These are phyloP conservation scores for Pyrochroa serraticornis DNA, from an alignment of 2,888 invertebrate genomes.

Conservation along the genomic window DNA sequence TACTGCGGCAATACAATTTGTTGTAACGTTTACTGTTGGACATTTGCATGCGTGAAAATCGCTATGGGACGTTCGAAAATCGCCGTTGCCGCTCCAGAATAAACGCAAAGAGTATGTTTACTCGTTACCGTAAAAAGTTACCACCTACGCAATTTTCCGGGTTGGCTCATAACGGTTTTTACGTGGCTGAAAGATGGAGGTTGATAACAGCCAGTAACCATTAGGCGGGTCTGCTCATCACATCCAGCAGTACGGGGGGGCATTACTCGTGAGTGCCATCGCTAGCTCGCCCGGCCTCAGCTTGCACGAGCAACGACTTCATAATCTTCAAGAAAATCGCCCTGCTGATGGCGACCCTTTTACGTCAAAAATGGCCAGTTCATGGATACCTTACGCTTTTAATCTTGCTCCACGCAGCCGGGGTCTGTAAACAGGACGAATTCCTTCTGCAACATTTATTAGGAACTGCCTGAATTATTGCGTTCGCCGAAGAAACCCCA, in stretches of 20 bases:
- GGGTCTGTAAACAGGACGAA: conserved; percentile 1
- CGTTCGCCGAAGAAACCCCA: conserved; percentile 4
- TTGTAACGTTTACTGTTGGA: conserved; percentile 24
- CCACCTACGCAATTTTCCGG: conserved; percentile 52
- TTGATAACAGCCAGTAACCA: conserved; percentile 51
- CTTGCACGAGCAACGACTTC: conserved; percentile 34
- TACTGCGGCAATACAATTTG: conserved; percentile 24
- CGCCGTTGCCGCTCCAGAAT: conserved; percentile 6
- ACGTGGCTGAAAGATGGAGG: conserved; percentile 49
- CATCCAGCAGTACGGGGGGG: conserved; percentile 30
- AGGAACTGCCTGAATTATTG: conserved; percentile 4
- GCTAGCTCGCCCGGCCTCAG: conserved; percentile 15
- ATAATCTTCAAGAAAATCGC: conserved; percentile 37
- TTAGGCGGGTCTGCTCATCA: conserved; percentile 48
- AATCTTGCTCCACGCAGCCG: conserved; percentile 9
- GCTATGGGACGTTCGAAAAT: too few relatives aligned
- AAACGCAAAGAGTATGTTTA: conserved; percentile 44
- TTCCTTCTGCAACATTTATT: conserved; percentile 19
- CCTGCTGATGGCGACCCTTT: conserved; percentile 24
- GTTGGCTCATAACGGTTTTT: conserved; percentile 47
- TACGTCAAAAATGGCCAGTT: conserved; percentile 26
- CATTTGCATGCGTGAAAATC: too few relatives aligned
- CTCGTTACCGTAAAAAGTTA: conserved; percentile 53
- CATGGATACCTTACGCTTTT: conserved; percentile 15
- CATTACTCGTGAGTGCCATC: conserved; percentile 43